Evolutionary conservation across 2,888 invertebrate genomes (phyloP), one percentile per base, ranked within the genome.

Genomic region (Melitaea athalia): DNA sequence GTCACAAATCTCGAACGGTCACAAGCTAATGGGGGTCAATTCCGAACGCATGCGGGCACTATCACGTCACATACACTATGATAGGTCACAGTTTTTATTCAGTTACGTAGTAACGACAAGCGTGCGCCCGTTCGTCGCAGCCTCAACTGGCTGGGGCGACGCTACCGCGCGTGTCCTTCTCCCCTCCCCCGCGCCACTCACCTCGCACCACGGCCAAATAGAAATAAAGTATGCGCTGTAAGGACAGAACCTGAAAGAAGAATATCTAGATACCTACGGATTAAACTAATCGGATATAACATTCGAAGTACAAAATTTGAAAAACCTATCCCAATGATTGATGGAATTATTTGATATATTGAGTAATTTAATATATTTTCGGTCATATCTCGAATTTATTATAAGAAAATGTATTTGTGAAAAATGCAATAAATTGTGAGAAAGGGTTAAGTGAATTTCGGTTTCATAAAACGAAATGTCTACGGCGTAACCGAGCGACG

Each of bases 181-280:
- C 79, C 84, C 85, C 79, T 79, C 69, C 78, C 82, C 74, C 79
- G 68, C 84, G 81, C 81, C 85, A 79, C 84, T 85, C 80, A 89
- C 90, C 91, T 89, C 90, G 79, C 83, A 80, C 82, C 85, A 86
- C 87, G 85, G 87, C 84, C 89, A 91, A 92, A 91, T 92, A 91
- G 91, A 92, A 91, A 91, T 92, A 91, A 91, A 91, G 89, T 92
- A 89, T 85, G 87, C 87, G 86, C 87, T 84, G 86, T 86, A 88
- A 89, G 88, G 87, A 87, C 81, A 84, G 85, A 87, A 85, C 83
- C 87, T 85, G 79, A 81, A 84, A 84, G 85, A 87, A 89, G 89
- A 89, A 60, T 55, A 74, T 70, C 72, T 75, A 68, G 64, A 74
- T 69, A 68, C 63, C 67, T 64, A 64, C 64, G 59, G 45, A 64